Conservation (phyloP, 2,888 invertebrate species). For the Melikaiella ostensackeni region DNA sequence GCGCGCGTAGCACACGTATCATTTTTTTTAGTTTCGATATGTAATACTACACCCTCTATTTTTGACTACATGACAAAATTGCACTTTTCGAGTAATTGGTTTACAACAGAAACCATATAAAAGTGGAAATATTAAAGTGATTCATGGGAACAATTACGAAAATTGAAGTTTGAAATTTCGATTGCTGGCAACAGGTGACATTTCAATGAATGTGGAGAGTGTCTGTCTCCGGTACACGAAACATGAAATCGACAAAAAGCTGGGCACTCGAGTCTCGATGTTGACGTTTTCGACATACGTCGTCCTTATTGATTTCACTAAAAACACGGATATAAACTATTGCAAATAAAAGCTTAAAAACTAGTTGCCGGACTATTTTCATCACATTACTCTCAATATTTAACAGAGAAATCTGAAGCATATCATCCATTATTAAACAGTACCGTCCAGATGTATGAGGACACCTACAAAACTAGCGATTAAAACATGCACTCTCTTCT, state of each 20-base stretch:
- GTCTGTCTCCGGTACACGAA: constrained; percentile 44
- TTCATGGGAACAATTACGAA: background rate
- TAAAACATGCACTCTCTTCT: too few species aligned
- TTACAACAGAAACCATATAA: background rate
- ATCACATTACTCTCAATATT: background rate
- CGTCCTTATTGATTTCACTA: background rate
- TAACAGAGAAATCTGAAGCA: background rate
- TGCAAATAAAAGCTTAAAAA: background rate
- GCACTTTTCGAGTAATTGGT: background rate
- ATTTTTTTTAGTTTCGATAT: too few species aligned
- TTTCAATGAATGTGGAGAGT: constrained; percentile 48
- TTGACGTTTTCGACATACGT: background rate
- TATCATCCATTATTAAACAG: too few species aligned
- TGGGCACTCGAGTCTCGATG: constrained; percentile 41
- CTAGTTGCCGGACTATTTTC: background rate
- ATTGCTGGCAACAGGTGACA: constrained; percentile 48
- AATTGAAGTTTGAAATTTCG: background rate
- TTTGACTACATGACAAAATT: background rate
- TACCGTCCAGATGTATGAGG: too few species aligned
- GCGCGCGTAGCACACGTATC: too few species aligned
- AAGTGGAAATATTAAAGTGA: background rate
- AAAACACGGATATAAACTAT: background rate
- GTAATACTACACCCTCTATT: too few species aligned
- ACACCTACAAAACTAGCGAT: too few species aligned
- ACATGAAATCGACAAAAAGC: constrained; percentile 49